A percentile compares a stretch with the other conserved stretches of the same genome.
These are phyloP conservation scores for Boloria euphrosyne DNA, from an alignment of 2,888 invertebrate genomes.

Conservation along the genomic window DNA sequence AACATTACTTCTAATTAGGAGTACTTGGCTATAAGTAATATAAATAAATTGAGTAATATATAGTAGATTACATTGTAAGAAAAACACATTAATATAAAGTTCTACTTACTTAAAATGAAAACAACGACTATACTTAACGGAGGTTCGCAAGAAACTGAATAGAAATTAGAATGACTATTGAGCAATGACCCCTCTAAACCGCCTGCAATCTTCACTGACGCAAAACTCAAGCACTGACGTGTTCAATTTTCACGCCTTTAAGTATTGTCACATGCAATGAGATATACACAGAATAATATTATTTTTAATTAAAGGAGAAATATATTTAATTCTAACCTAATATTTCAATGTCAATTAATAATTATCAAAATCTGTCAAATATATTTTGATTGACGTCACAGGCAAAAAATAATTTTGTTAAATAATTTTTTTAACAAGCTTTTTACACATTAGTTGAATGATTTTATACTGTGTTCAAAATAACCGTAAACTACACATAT, in stretches of 20 bases:
- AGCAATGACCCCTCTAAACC: slow-evolving; percentile 17
- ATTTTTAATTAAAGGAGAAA: too few species aligned
- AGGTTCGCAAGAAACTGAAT: slow-evolving; percentile 20
- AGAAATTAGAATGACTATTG: not conserved
- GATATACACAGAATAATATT: too few species aligned
- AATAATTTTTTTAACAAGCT: too few species aligned
- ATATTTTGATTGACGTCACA: not conserved
- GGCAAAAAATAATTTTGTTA: too few species aligned
- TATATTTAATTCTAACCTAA: too few species aligned
- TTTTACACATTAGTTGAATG: too few species aligned
- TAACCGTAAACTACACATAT: too few species aligned
- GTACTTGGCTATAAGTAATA: not conserved
- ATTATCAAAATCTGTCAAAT: too few species aligned
- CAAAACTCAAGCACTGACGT: slow-evolving; percentile 21
- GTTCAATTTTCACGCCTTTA: slow-evolving; percentile 14
- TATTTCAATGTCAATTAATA: too few species aligned
- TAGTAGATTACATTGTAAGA: not conserved
- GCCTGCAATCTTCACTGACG: slow-evolving; percentile 9
- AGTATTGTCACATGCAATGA: not conserved
- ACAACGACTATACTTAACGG: slow-evolving; percentile 13
- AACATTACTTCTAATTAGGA: not conserved
- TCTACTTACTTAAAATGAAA: slow-evolving; percentile 7
- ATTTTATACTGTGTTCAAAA: too few species aligned
- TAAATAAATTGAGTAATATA: not conserved
- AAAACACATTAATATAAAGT: not conserved